Evolutionary conservation across 2,797 vertebrate genomes (phyloP).

Genomic region (Cynopterus sphinx): DNA sequence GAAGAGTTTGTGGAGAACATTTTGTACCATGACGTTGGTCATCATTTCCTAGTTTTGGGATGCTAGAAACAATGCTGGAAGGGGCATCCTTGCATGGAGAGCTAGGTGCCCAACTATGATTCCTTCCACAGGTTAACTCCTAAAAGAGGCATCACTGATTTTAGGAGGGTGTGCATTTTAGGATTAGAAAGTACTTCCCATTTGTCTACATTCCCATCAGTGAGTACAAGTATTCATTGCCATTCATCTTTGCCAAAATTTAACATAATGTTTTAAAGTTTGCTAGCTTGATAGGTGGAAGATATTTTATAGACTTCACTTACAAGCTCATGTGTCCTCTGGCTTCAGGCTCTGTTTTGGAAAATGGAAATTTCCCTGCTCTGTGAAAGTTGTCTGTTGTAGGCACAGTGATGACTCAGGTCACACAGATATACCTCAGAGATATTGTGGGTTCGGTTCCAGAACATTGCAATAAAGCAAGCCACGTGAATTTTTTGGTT

Average conservation of each 20-base stretch:
- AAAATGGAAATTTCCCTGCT: not conserved
- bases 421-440: not conserved
- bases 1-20: not conserved
- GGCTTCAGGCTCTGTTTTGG: not conserved
- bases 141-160: not conserved
- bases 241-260: not conserved
- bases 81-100: no score
- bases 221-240: not conserved
- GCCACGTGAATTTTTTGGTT: not conserved
- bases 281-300: not conserved
- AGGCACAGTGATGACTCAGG: not conserved
- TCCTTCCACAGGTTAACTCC: not conserved
- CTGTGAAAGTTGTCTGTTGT: not conserved
- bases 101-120: not conserved
- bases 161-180: not conserved
- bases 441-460: not conserved
- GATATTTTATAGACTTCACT: not conserved
- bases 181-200: not conserved
- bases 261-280: not conserved
- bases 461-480: not conserved
- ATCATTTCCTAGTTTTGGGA: not conserved
- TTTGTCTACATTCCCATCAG: not conserved
- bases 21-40: accelerated
- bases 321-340: not conserved
- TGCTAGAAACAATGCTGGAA: not conserved